A percentile compares a stretch with the other conserved stretches of the same genome.
Evolutionary conservation across 2,888 invertebrate genomes (phyloP).

Genomic region (Agrotis clavis): DNA sequence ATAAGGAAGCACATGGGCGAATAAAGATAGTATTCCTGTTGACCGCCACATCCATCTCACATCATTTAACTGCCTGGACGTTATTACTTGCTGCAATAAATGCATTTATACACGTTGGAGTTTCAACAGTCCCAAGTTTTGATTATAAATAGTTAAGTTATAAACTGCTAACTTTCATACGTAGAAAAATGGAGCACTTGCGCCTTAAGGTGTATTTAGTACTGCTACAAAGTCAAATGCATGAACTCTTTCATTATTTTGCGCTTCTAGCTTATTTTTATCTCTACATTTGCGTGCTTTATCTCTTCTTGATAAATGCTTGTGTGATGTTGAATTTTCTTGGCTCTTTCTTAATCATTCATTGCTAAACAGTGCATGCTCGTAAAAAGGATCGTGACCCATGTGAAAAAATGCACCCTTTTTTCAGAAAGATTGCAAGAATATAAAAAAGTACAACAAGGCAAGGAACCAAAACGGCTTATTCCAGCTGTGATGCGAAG

Average conservation of each 20-base stretch:
- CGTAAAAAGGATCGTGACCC: neutral
- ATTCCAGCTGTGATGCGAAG: neutral
- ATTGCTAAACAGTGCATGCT: slow-evolving; percentile 59
- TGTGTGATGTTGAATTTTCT: slow-evolving; percentile 7
- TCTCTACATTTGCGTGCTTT: slow-evolving; percentile 48
- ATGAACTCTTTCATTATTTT: slow-evolving; percentile 47
- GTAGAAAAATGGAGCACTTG: slow-evolving; percentile 41
- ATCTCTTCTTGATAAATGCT: slow-evolving; percentile 13
- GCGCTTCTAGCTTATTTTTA: slow-evolving; percentile 62
- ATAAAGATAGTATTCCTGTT: neutral
- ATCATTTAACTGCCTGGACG: neutral
- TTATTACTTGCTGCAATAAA: neutral
- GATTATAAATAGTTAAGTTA: slow-evolving; percentile 70
- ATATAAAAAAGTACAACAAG: slow-evolving; percentile 2
- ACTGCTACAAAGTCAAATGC: slow-evolving; percentile 1
- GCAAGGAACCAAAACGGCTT: slow-evolving; percentile 1
- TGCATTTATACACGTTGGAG: slow-evolving; percentile 57
- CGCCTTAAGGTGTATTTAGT: neutral
- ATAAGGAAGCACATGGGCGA: too few relatives aligned
- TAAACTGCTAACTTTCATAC: slow-evolving; percentile 69
- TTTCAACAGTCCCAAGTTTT: slow-evolving; percentile 68
- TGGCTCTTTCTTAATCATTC: slow-evolving; percentile 4
- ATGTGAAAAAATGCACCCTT: neutral
- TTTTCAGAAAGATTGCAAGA: neutral
- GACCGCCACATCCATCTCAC: neutral